phyloP scores from a whole-genome alignment of 2,888 invertebrate genomes.

The Protonemura montana region DNA sequence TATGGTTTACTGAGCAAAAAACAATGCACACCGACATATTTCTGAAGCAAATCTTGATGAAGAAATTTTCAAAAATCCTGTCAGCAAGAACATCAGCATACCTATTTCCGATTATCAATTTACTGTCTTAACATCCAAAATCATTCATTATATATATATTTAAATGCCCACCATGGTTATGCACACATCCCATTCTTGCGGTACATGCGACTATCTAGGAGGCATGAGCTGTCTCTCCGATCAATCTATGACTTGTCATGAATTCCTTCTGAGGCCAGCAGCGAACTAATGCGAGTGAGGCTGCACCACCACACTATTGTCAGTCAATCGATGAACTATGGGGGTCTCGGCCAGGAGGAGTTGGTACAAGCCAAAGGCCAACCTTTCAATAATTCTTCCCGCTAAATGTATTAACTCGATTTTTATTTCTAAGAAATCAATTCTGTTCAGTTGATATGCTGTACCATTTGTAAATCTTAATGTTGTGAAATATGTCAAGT shows the following conservation, averaged over 20 bases:
- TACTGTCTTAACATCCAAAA: too few species aligned
- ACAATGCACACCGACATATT: too few species aligned
- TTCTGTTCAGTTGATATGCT: not conserved
- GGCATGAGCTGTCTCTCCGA: not conserved
- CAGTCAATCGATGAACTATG: constrained; percentile 31
- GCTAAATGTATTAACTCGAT: not conserved
- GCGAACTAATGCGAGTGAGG: not conserved
- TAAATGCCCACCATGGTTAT: too few species aligned
- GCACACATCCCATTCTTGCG: too few species aligned
- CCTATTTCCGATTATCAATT: too few species aligned
- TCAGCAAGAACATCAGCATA: too few species aligned
- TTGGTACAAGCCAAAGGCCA: constrained; percentile 13
- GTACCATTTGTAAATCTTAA: not conserved
- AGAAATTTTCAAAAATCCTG: too few species aligned
- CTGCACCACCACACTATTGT: constrained; percentile 21
- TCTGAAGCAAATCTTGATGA: too few species aligned
- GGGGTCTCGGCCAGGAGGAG: constrained; percentile 23
- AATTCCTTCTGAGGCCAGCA: constrained; percentile 1
- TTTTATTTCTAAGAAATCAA: not conserved
- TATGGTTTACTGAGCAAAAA: too few species aligned
- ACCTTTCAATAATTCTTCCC: constrained; percentile 18
- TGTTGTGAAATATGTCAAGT: not conserved
- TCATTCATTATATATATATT: too few species aligned
- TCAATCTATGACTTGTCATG: constrained; percentile 26
- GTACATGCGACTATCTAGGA: too few species aligned